Evolutionary conservation across 2,113 vertebrate species (phyloP), one percentile per base, ranked within the genome.

Genomic region (Apodemus sylvaticus): DNA sequence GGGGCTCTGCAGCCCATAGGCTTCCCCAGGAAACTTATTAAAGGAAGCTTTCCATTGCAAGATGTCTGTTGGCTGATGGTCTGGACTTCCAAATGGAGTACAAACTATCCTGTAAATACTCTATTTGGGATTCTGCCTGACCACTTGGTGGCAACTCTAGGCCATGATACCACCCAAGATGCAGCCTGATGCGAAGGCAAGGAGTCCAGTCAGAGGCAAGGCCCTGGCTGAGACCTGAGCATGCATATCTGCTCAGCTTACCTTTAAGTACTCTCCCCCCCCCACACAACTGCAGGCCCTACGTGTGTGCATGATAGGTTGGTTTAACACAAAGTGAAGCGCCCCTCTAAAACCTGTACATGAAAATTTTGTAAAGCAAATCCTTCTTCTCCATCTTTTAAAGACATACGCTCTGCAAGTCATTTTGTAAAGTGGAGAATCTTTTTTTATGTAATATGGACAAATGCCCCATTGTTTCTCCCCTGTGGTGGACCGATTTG

Each of bases 381-480:
- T 86, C 48, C 58, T 90, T 86, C n/a, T 74, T 73, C 62, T 95
- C 93, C 62, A 89, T 93, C 91, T 96, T 96, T 96, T 90, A 88
- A 96, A 96, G 93, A 94, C 86, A 85, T 86, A 89, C 66, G 42
- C 79, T 70, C 53, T 1, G 2, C 48, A 76, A 94, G 92, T 92
- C 64, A 58, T 94, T 97, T 96, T 96, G 95, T 97, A 96, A 97
- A 89, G 82, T 96, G 89, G 93, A 97, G 86, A 95, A 94, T 93
- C 83, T 70, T 96, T 97, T 48, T 48, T 48, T 48, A 95, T 95
- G 96, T 97, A 83, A 83, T 87, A 86, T 93, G 86, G 64, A 92
- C 51, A 53, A 53, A 86, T 89, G 62, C n/a, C 77, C 81, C 83
- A 51, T 93, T 9, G 5, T 94, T 95, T 73, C 70, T 66, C 53